Conservation (phyloP, 2,888 invertebrate species). For the Rhabditoides inermis region DNA sequence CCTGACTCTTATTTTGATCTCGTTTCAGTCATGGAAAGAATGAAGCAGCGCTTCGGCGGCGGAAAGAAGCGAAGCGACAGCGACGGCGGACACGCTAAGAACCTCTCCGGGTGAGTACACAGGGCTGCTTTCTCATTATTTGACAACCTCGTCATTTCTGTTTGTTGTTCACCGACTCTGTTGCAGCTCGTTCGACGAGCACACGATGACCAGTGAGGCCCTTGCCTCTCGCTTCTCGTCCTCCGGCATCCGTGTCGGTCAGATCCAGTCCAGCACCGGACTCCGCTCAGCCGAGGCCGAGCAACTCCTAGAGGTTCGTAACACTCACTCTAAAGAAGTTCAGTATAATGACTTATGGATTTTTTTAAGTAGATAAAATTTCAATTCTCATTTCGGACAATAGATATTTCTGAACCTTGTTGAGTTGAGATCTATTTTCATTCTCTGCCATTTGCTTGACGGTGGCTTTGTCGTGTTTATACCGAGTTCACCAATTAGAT, state of each 20-base stretch:
- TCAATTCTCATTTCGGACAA: background rate
- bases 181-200: constrained; percentile 32
- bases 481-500: no score
- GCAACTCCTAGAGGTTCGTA: constrained; percentile 13
- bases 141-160: no score
- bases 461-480: no score
- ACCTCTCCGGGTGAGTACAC: constrained; percentile 10
- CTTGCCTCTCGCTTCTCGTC: constrained; percentile 25
- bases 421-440: no score
- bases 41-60: no score
- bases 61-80: no score
- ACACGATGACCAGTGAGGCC: constrained; percentile 27
- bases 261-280: constrained; percentile 25
- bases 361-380: background rate
- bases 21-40: no score
- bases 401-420: no score
- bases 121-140: no score
- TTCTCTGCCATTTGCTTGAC: no score
- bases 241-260: constrained; percentile 23
- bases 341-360: background rate
- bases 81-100: no score
- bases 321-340: background rate
- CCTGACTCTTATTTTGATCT: no score
- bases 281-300: constrained; percentile 14
- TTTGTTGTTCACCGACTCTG: background rate